Base-by-base conservation (phyloP, 2,113 vertebrate genomes). In the Emydura subglobosa region DNA sequence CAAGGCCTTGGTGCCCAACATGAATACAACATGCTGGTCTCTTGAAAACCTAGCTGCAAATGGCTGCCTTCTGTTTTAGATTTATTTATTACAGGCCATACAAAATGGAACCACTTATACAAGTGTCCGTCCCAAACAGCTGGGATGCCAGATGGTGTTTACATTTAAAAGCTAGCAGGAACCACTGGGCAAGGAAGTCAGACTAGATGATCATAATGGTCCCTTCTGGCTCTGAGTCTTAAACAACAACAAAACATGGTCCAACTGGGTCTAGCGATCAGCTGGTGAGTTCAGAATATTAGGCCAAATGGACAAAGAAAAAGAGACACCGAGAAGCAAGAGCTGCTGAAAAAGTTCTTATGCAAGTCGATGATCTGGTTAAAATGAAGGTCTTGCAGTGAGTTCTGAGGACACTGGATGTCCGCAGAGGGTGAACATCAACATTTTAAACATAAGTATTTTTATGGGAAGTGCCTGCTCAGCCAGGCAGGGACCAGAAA, bases 381-480 rank as follows among this genome's bases (percentile, higher is more conserved):
- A 25, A 42, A 44, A 76, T 76, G 42, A 42, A 74, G 42, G 42
- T 6, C 42, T 76, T 47, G 42, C 39, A 44, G 7, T 5, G 12
- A 27, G 25, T 13, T 13, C 14, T 14, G 42, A 27, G 42, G 42
- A 47, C 42, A 29, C 22, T 27, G 24, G 24, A 14, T 25, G 44
- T 47, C 47, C 6, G 24, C 42, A 78, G 44, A 47, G 25, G 22
- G 42, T 44, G 25, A 78, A 47, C 74, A 78, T 11, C 39, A 2
- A 2, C 17, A 0, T 10, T 72, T 76, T 74, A 54, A 82, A 53
- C 78, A 27, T 8, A 89, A 53, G 53, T 49, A 44, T 61, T 91
- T 31, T 1, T 17, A 39, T 68, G 24, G 55, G 0, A 0, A 59
- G 39, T 14, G 7, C 79, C 61, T 44, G 4, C 86, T 94, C 82